phyloP scores from a whole-genome alignment of 2,797 vertebrate genomes.

The Orestias chungarensis region DNA sequence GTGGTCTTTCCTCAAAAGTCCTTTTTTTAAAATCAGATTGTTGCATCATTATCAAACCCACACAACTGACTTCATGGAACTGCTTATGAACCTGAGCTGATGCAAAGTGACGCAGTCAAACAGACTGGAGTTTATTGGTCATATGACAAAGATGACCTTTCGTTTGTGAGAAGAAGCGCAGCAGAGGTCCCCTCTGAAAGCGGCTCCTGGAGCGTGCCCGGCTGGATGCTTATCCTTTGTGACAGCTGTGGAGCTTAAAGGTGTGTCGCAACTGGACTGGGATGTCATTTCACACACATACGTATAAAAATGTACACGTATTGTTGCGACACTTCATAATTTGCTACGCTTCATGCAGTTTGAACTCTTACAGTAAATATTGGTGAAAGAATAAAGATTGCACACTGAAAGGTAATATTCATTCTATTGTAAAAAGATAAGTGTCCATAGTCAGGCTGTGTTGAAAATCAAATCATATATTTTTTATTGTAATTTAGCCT shows the following conservation, averaged over 20 bases:
- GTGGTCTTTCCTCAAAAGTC: background rate
- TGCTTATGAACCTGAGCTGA: constrained; percentile 36
- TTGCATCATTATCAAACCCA: constrained; percentile 2
- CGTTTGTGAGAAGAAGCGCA: constrained; percentile 65
- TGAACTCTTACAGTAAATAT: constrained; percentile 28
- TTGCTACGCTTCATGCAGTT: constrained; percentile 38
- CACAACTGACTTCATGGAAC: constrained; percentile 1
- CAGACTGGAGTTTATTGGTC: constrained; percentile 56
- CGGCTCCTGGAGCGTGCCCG: constrained; percentile 61
- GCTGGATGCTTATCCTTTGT: constrained; percentile 66
- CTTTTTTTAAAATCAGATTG: constrained; percentile 11
- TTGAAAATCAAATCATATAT: constrained; percentile 11
- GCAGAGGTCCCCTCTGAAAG: constrained; percentile 67
- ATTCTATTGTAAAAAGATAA: background rate
- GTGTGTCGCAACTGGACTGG: constrained; percentile 58
- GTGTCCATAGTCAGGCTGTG: background rate
- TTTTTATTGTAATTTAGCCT: constrained; percentile 18
- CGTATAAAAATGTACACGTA: constrained; percentile 22
- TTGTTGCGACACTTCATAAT: constrained; percentile 19
- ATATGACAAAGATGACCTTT: constrained; percentile 71
- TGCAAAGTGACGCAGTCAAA: constrained; percentile 43
- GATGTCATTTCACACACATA: constrained; percentile 49
- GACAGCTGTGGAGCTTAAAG: constrained; percentile 69
- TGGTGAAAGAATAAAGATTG: constrained; percentile 31
- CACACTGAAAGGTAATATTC: constrained; percentile 10